Evolutionary conservation across 2,888 invertebrate species (phyloP).

Genomic region (Diachrysia chrysitis): DNA sequence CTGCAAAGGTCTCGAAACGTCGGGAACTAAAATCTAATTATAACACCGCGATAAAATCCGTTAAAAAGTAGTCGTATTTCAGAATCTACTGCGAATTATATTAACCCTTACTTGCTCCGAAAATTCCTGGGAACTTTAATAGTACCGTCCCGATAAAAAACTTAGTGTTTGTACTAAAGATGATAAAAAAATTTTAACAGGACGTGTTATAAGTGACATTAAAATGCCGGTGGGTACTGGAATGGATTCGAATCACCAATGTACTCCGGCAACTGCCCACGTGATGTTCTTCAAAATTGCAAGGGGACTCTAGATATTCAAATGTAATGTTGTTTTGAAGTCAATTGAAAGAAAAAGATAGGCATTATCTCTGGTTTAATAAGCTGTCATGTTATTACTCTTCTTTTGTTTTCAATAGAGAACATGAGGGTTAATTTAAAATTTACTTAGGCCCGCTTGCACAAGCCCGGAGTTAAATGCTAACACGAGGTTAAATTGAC

Average conservation of each 20-base stretch:
- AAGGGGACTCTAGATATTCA: neutral
- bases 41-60: no score
- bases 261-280: neutral
- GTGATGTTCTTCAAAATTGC: conserved; percentile 11
- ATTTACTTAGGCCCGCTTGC: no score
- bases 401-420: no score
- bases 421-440: no score
- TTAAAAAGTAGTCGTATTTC: no score
- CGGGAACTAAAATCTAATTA: no score
- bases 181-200: no score
- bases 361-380: no score
- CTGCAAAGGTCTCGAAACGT: no score
- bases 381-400: no score
- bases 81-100: neutral
- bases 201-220: neutral
- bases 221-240: neutral
- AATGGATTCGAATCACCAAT: conserved; percentile 8
- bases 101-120: neutral
- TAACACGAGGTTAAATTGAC: no score
- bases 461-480: no score
- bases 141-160: neutral
- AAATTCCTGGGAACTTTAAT: neutral
- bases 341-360: neutral
- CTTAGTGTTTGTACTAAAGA: neutral
- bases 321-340: neutral